Evolutionary conservation across 2,888 invertebrate species (phyloP), one percentile per base, ranked within the genome.

Genomic region (Oligia latruncula): DNA sequence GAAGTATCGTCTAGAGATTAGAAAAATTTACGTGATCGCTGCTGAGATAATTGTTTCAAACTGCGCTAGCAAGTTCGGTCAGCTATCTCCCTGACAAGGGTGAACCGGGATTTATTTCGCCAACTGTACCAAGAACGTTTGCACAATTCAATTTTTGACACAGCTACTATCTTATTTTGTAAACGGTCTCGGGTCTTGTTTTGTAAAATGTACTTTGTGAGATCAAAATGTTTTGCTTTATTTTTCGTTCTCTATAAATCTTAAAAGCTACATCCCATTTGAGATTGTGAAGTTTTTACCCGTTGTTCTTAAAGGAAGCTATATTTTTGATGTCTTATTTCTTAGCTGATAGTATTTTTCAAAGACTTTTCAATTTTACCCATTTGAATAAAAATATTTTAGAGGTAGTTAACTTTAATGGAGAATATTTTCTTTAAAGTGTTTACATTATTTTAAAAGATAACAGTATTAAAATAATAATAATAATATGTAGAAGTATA

Each of bases 11-110:
- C 83, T 85, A 73, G 74, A 95, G 95, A 95, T 95, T 94, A 94
- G 95, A 95, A 94, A 92, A 95, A 95, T 94, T 94, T 95, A 95
- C 95, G 94, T 89, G 94, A 94, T 94, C 90, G 83, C 88, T 77
- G 60, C 85, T 73, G 8, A 87, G 94, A 94, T 94, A 93, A 90
- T 87, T 90, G 91, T 89, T 91, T 88, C 91, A 84, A 91, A 91
- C 89, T 90, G 89, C 87, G 88, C 89, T 90, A 90, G 91, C 92
- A 93, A 94, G 89, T 93, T 92, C 87, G 91, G 90, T 90, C 91
- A 93, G 93, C 92, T 94, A 94, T 94, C 94, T 94, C 49, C 58
- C 89, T 92, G 93, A 94, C 93, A 93, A 92, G 92, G 93, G 92
- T 91, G 90, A 87, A 87, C 86, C 86, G 74, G 89, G 91, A 92